Base-by-base conservation (phyloP, 2,797 vertebrate species). In the Protosalanx chinensis region DNA sequence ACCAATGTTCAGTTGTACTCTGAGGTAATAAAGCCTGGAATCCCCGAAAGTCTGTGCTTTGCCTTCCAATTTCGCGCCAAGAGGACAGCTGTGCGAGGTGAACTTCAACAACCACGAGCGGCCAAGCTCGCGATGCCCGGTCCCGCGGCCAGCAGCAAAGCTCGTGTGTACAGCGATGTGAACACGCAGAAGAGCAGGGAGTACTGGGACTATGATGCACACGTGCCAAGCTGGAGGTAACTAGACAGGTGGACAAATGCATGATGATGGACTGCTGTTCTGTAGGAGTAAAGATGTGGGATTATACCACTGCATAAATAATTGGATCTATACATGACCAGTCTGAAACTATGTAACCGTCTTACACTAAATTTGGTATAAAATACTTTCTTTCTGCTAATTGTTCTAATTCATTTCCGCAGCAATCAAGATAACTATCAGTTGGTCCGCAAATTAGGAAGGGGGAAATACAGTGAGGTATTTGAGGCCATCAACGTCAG, bases 361-460 rank as follows among this genome's bases (percentile, higher is more conserved):
- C 8, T 41, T 12, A 10, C 10, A 41, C 12, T 10, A 8, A 13
- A 46, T 46, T 46, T 46, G 41, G 41, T 46, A 46, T 46, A 46
- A 46, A 13, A 46, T 12, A 46, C 41, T 46, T 46, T n/a, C 18
- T 4, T 56, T 56, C 51, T 51, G 13, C 27, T 35, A 12, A 65
- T 64, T 58, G 33, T 67, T 73, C 73, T 16, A 2, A 2, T 37
- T 67, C 18, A 13, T 56, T 63, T 68, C 72, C 69, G 51, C 91
- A 99, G 97, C 88, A 98, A 98, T 89, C 97, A 99, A 87, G 97
- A 99, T 86, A 96, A 98, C 88, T 99, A 98, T 86, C 96, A 99
- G 88, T 86, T 99, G 87, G 96, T 98, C 72, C 95, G 96, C 2
- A 99, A 99, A 88, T 91, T 99, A 53, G 97, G 97, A 66, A 89